Evolutionary conservation across 2,888 invertebrate genomes (phyloP), one percentile per base, ranked within the genome.

Genomic region (Bellardia bayeri): DNA sequence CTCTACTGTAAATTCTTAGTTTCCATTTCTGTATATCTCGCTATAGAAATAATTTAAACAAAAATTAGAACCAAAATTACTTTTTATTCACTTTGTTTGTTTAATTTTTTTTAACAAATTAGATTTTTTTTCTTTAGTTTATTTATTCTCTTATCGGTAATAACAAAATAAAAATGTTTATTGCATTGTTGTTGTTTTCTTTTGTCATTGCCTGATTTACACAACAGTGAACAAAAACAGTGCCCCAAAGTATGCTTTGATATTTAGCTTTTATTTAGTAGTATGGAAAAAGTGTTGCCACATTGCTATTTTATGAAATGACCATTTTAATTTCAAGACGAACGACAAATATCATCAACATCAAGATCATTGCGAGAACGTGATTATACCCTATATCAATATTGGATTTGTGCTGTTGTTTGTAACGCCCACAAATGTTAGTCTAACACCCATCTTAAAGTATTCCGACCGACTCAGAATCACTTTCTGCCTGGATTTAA

Each of bases 21-120:
- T 88, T 82, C 87, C 87, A 79, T 88, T 88, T 85, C 88, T 78
- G 88, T 87, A 88, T 87, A 91, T 91, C 88, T 85, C 30, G 54
- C 83, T 91, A 88, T 91, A 87, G 86, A 90, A 90, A 90, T 74
- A 71, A 64, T 75, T 82, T 54, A 14, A 75, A 85, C 0, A 37
- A 74, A 74, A 79, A 23, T 49, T 1, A 13, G 74, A 83, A 63
- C 11, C 14, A 11, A 71, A 63, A 66, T 58, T 69, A 30, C n/a
- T 64, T 51, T 8, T 69, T 16, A 11, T 6, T 71, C 14, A 23
- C 13, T 49, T 33, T 37, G 16, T 9, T 72, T 58, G 13, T 45
- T 42, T 63, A 11, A 13, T 58, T 8, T 33, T 33, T n/a, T 71
- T 81, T 64, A 49, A 58, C 56, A 81, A 81, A 72, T 51, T 64